Percentiles rank a stretch among this genome's conserved stretches.
phyloP scores from a whole-genome alignment of 2,888 invertebrate species.

The Microchrysa polita region DNA sequence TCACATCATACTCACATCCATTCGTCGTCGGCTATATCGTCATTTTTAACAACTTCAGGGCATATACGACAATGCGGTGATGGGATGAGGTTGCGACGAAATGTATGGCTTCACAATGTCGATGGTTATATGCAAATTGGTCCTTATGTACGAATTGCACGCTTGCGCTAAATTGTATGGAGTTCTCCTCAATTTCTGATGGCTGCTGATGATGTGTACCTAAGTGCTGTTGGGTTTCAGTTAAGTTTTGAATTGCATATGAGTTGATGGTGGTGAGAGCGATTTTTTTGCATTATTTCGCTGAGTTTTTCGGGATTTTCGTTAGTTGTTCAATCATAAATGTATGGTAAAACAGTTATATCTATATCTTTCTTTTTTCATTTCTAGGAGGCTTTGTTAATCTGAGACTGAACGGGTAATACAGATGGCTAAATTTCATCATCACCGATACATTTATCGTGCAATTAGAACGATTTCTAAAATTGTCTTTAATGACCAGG shows the following conservation, averaged over 20 bases:
- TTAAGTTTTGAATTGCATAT: slow-evolving; percentile 9
- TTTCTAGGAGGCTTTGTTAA: no score
- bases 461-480: no score
- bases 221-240: slow-evolving; percentile 32
- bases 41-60: slow-evolving; percentile 32
- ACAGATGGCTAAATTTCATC: no score
- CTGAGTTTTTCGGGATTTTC: no score
- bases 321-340: no score
- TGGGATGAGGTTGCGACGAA: slow-evolving; percentile 11
- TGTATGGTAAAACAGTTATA: no score
- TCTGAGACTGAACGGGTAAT: no score
- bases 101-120: slow-evolving; percentile 4
- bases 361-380: no score
- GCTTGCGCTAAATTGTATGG: slow-evolving; percentile 28
- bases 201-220: not conserved
- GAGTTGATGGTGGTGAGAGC: no score
- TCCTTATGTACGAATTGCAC: slow-evolving; percentile 35
- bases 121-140: slow-evolving; percentile 27
- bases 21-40: slow-evolving; percentile 31
- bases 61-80: slow-evolving; percentile 6
- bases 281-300: no score
- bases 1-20: slow-evolving; percentile 19
- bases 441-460: no score
- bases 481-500: no score
- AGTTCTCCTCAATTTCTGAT: not conserved